phyloP scores from a whole-genome alignment of 2,888 invertebrate genomes.

The Synanthedon myopaeformis region DNA sequence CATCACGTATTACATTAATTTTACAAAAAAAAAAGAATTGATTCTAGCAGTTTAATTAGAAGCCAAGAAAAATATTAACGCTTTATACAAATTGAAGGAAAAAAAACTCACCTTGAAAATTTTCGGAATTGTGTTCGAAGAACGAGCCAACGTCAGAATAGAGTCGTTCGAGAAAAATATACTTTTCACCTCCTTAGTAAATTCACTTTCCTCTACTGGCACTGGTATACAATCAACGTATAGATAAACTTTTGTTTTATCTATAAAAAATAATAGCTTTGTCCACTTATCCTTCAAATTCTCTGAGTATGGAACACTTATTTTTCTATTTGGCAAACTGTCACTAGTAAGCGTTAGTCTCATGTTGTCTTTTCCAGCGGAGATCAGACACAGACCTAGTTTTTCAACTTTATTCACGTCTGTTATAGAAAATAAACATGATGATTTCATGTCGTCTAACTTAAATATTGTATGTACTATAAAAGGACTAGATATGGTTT shows the following conservation, averaged over 20 bases:
- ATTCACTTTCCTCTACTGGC: constrained; percentile 2
- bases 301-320: not conserved
- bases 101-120: constrained; percentile 9
- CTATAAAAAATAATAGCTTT: constrained; percentile 18
- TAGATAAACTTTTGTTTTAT: constrained; percentile 11
- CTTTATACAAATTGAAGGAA: no score
- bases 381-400: constrained; percentile 23
- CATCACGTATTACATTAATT: no score
- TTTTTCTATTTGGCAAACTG: not conserved
- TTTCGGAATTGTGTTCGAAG: not conserved
- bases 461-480: constrained; percentile 31
- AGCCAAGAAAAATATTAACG: no score
- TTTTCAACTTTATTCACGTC: constrained; percentile 11
- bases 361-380: constrained; percentile 3
- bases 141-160: constrained; percentile 8
- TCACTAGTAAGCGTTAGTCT: constrained; percentile 14
- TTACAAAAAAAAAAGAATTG: no score
- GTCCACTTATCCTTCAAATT: constrained; percentile 10
- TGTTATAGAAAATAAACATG: constrained; percentile 36
- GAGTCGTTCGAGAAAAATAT: constrained; percentile 6
- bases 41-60: no score
- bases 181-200: constrained; percentile 2
- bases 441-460: constrained; percentile 11
- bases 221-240: constrained; percentile 11
- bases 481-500: constrained; percentile 23